A percentile compares a stretch with the other conserved stretches of the same genome.
Conservation (phyloP, 2,797 vertebrate genomes). For the Smutsia temminckii region DNA sequence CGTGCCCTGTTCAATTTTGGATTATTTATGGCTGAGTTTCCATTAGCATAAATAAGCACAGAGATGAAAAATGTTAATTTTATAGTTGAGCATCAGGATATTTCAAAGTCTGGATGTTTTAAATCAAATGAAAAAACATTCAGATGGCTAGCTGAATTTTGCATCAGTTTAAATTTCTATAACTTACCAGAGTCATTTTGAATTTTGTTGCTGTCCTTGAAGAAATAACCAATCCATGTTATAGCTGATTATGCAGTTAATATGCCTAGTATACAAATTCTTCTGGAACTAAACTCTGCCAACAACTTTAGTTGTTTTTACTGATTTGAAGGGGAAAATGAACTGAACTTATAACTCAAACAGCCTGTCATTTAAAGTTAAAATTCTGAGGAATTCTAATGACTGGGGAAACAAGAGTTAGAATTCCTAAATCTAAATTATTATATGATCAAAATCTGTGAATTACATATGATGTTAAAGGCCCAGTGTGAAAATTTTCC, state of each 20-base stretch:
- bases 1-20: not conserved
- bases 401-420: not conserved
- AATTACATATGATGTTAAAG: not conserved
- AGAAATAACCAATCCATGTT: not conserved
- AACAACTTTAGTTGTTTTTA: not conserved
- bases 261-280: not conserved
- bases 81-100: not conserved
- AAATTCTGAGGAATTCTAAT: not conserved
- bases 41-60: not conserved
- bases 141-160: not conserved
- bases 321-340: not conserved
- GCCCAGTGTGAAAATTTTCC: not conserved
- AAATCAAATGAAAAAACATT: not conserved
- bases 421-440: constrained; percentile 49
- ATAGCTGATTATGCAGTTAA: not conserved
- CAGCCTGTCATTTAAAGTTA: constrained; percentile 36
- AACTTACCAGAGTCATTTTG: constrained; percentile 24
- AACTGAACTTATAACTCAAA: not conserved
- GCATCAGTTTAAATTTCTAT: constrained; percentile 17
- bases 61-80: constrained; percentile 29
- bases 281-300: constrained; percentile 20
- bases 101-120: constrained; percentile 34
- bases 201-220: constrained; percentile 25
- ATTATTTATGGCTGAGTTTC: not conserved
- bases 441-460: constrained; percentile 17